These are phyloP conservation scores for Limnodromus scolopaceus DNA, from an alignment of 2,797 vertebrate genomes.

Conservation along the genomic window DNA sequence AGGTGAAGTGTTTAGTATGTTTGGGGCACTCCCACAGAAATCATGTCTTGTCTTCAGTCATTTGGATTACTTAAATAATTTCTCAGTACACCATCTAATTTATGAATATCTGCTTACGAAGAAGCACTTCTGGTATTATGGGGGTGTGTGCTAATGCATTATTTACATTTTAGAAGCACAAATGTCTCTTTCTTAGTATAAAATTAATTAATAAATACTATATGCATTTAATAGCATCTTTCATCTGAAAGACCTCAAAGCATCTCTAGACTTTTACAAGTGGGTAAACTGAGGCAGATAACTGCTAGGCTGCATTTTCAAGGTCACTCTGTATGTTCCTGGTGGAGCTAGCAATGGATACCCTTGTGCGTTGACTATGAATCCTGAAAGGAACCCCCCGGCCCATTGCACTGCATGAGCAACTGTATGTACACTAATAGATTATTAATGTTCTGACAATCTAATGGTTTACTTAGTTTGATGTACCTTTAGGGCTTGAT, in stretches of 20 bases:
- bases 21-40: background rate
- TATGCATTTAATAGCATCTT: background rate
- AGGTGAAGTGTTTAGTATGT: background rate
- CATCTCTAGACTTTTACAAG: background rate
- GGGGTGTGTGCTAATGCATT: background rate
- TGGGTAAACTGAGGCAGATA: constrained; percentile 23
- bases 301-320: background rate
- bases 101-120: background rate
- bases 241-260: constrained; percentile 30
- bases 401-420: background rate
- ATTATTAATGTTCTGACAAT: background rate
- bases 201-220: constrained; percentile 7
- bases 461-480: background rate
- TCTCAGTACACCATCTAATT: background rate
- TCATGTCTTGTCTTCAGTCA: background rate
- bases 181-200: background rate
- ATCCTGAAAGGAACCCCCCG: background rate
- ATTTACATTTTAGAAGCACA: constrained; percentile 29
- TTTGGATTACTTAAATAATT: background rate
- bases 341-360: background rate
- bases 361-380: accelerated
- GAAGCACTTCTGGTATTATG: background rate
- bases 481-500: background rate
- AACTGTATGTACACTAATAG: background rate
- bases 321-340: background rate